Evolutionary conservation across 1,140 invertebrate genomes (phyloP).

Genomic region (Geopemphigus sp.): DNA sequence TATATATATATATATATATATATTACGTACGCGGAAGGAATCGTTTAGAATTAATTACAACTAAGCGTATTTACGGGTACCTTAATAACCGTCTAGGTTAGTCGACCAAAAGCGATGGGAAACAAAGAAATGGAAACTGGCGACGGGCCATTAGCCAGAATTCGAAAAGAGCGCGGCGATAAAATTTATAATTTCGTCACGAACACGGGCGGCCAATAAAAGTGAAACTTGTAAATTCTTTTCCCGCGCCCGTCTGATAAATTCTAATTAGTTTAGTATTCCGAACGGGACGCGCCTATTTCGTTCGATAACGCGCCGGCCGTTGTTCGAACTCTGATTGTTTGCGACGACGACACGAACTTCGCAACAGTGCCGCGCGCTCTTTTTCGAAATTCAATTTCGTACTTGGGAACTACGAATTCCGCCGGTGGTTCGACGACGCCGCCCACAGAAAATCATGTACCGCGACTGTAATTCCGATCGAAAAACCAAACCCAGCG

Average conservation of each 20-base stretch:
- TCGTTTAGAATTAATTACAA: conserved; percentile 26
- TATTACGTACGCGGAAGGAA: no score
- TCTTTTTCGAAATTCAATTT: no score
- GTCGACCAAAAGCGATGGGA: not conserved
- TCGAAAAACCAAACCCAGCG: no score
- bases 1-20: no score
- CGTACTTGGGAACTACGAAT: no score
- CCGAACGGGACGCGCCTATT: not conserved
- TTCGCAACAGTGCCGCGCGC: no score
- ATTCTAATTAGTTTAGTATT: conserved; percentile 2
- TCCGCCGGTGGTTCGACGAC: no score
- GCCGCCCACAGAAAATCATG: no score
- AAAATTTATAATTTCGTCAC: conserved; percentile 22
- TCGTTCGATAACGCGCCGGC: no score
- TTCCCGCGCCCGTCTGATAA: not conserved
- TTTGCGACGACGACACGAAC: no score
- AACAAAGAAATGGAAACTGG: conserved; percentile 16
- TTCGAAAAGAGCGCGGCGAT: not conserved
- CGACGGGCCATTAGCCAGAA: not conserved
- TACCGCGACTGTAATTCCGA: no score
- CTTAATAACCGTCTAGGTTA: not conserved
- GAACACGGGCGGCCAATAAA: not conserved
- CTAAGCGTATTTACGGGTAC: not conserved
- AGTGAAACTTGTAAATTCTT: not conserved
- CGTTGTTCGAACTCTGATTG: no score